A percentile compares a stretch with the other conserved stretches of the same genome.
Evolutionary conservation across 2,888 invertebrate genomes (phyloP).

Genomic region (Sminthurinus aureus): DNA sequence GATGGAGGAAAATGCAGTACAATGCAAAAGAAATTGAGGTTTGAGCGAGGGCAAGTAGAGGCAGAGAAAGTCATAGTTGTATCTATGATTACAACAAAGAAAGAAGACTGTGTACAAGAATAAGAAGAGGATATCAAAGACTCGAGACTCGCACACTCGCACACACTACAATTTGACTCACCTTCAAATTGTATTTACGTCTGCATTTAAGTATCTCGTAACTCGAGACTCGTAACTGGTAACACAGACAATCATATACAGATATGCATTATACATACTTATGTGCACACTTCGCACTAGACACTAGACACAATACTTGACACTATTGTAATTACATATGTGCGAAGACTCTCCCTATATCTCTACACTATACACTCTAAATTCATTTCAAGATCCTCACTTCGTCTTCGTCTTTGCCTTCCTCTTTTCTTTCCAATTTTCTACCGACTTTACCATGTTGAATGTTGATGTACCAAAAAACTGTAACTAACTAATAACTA

Average conservation of each 20-base stretch:
- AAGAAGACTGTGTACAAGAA: too few relatives aligned
- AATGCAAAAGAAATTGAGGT: neutral
- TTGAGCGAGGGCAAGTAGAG: neutral
- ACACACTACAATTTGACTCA: neutral
- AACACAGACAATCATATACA: too few relatives aligned
- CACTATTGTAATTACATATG: neutral
- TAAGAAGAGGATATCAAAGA: neutral
- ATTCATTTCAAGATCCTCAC: neutral
- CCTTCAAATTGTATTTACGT: slow-evolving; percentile 18
- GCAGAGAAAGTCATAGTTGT: slow-evolving; percentile 6
- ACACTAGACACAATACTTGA: slow-evolving; percentile 19
- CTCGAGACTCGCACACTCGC: neutral
- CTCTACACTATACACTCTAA: neutral
- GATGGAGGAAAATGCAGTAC: too few relatives aligned
- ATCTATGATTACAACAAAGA: neutral
- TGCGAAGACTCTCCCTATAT: neutral
- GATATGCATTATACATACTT: neutral
- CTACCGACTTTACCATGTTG: neutral
- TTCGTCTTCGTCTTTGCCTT: neutral
- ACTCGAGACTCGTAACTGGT: too few relatives aligned
- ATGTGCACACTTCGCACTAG: neutral
- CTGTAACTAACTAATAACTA: neutral
- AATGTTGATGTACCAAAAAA: neutral
- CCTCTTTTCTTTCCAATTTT: neutral
- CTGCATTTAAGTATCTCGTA: slow-evolving; percentile 8